Evolutionary conservation across 2,113 vertebrate genomes (phyloP), one percentile per base, ranked within the genome.

Genomic region (Notarius quadriscutis): DNA sequence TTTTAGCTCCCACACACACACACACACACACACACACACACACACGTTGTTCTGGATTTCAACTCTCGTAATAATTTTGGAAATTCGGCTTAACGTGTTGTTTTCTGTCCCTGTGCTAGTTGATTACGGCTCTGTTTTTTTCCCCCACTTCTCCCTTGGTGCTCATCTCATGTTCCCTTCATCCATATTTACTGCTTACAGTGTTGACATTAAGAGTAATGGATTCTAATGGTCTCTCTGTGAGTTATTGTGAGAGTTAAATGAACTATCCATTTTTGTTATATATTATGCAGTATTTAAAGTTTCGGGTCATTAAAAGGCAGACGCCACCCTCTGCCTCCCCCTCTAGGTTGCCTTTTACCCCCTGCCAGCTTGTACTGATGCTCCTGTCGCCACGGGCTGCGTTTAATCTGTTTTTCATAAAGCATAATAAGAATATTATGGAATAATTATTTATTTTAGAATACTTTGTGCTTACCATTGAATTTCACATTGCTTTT

Each of bases 271-370:
- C 97, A 96, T 99, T 99, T 97, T 97, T 97, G 95, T 96, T 96
- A 95, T 98, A 98, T 99, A 99, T 99, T 99, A 99, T 98, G 96
- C 97, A 99, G 97, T 99, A 99, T 97, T 99, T 99, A 99, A 99
- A 99, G 98, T 98, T 99, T 99, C 97, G 98, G 97, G 97, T 99
- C 97, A 99, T 99, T 99, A 97, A 97, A 98, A 98, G 96, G 92
- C 94, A 95, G 96, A 97, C 97, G 95, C 97, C 97, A 96, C 96
- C 95, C 95, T 95, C 96, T 94, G 95, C 91, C 96, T 95, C 95
- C 97, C 94, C 93, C 95, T 96, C 94, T 94, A 94, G 96, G 96
- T 95, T 94, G 94, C 96, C 93, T 95, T 96, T 97, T 96, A 96
- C 97, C 96, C 97, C 96, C 96, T 94, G 89, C 95, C 93, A 92